Percentiles rank a stretch among this genome's conserved stretches.
Evolutionary conservation across 2,888 invertebrate genomes (phyloP).

Genomic region (Eristalis arbustorum): DNA sequence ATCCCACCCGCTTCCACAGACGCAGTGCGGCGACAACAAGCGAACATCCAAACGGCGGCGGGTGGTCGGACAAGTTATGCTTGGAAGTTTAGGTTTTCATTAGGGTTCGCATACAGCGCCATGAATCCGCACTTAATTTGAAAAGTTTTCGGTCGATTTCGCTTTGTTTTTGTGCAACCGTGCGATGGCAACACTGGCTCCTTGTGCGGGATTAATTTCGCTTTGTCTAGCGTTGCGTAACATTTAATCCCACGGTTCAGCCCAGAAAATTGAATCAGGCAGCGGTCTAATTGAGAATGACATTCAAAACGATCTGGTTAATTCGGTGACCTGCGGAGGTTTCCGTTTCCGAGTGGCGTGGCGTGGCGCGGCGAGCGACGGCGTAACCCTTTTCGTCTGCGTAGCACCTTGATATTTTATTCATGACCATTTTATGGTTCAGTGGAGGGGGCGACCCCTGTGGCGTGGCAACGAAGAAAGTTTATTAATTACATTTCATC

Average conservation of each 20-base stretch:
- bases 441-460: too few species aligned
- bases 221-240: not conserved
- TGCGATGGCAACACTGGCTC: not conserved
- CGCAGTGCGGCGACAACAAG: not conserved
- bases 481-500: too few species aligned
- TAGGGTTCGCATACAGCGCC: not conserved
- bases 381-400: too few species aligned
- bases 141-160: slow-evolving; percentile 10
- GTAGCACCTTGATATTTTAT: too few species aligned
- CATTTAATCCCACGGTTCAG: too few species aligned
- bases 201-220: slow-evolving; percentile 8
- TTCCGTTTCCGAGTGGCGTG: too few species aligned
- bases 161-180: not conserved
- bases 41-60: not conserved
- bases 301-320: slow-evolving; percentile 17
- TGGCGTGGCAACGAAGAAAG: too few species aligned
- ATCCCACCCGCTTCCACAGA: not conserved
- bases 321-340: not conserved
- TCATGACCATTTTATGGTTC: too few species aligned
- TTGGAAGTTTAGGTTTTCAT: slow-evolving; percentile 5
- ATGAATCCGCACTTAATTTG: slow-evolving; percentile 3
- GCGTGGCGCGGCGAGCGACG: too few species aligned
- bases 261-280: not conserved
- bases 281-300: slow-evolving; percentile 16
- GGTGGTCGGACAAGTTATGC: slow-evolving; percentile 3